phyloP scores from a whole-genome alignment of 2,888 invertebrate genomes.

The Hartigia nigra region DNA sequence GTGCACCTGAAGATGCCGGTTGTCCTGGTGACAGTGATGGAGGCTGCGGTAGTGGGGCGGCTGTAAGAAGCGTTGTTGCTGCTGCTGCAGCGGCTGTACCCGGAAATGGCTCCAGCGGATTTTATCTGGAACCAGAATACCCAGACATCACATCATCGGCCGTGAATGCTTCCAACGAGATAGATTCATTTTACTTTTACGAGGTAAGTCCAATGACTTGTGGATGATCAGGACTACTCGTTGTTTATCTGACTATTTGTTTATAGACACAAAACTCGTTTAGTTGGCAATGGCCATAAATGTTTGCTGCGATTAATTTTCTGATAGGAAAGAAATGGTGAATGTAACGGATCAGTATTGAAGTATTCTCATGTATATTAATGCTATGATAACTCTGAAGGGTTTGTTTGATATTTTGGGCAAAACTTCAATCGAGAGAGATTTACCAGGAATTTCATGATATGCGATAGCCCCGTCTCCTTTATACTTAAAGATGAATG shows the following conservation, averaged over 20 bases:
- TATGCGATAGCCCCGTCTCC: not conserved
- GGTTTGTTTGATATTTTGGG: not conserved
- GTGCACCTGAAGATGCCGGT: not conserved
- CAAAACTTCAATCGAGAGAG: not conserved
- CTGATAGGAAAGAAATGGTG: not conserved
- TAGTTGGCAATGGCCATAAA: not conserved
- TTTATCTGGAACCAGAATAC: conserved; percentile 35
- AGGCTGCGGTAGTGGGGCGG: not conserved
- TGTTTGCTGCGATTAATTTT: not conserved
- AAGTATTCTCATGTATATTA: not conserved
- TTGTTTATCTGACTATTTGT: not conserved
- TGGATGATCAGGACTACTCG: not conserved
- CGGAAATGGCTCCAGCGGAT: conserved; percentile 29
- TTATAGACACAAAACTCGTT: not conserved
- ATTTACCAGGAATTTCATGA: not conserved
- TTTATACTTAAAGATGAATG: not conserved
- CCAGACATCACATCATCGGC: conserved; percentile 37
- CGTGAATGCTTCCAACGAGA: conserved; percentile 51
- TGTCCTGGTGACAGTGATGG: not conserved
- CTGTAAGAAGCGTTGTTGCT: not conserved
- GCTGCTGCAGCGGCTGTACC: not conserved
- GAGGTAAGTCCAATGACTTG: conserved; percentile 55
- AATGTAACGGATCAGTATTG: not conserved
- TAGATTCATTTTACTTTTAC: conserved; percentile 67
- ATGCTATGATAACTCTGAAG: not conserved